Base-by-base conservation (phyloP, 2,113 vertebrate species). In the Aix galericulata region DNA sequence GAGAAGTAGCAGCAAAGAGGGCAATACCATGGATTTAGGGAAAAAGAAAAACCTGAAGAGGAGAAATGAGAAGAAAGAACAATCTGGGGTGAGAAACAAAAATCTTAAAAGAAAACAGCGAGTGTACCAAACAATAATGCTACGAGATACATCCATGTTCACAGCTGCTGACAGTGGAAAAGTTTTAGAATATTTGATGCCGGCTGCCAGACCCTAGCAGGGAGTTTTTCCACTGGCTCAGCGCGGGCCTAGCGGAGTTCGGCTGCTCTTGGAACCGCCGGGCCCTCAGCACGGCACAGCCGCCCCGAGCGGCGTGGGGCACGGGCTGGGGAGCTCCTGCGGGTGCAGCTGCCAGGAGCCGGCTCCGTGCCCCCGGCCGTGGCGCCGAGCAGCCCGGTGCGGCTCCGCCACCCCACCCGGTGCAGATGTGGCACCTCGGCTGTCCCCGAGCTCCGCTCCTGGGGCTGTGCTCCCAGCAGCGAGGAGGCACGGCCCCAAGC, bases 341-440 rank as follows among this genome's bases (percentile, higher is more conserved):
- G 4, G 20, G 13, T 60, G 58, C 59, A 34, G 4, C 9, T 34
- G 34, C 38, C 74, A 69, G 64, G 17, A 80, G 27, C 2, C 25
- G 9, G 15, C 52, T 16, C 34, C 8, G 17, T 7, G 38, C 79
- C 2, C 29, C 40, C 40, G 40, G 40, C 40, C 40, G 77, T 52
- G 23, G 46, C 66, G 53, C 36, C 9, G 11, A 36, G 50, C 34
- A 53, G 44, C 27, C 12, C 17, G 26, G 9, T 1, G 17, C 38
- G 79, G 67, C 73, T 60, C 7, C 6, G 16, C 9, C n/a, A 29
- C 71, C 29, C 58, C 71, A 63, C 50, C 6, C 20, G 22, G 0
- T 0, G 6, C 6, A 48, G 44, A 21, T 0, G 1, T 27, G 25
- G 29, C 0, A 0, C 63, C 22, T 21, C 18, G 0, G 53, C 44